Evolutionary conservation across 2,797 vertebrate species (phyloP).

Genomic region (Florisuga fusca): DNA sequence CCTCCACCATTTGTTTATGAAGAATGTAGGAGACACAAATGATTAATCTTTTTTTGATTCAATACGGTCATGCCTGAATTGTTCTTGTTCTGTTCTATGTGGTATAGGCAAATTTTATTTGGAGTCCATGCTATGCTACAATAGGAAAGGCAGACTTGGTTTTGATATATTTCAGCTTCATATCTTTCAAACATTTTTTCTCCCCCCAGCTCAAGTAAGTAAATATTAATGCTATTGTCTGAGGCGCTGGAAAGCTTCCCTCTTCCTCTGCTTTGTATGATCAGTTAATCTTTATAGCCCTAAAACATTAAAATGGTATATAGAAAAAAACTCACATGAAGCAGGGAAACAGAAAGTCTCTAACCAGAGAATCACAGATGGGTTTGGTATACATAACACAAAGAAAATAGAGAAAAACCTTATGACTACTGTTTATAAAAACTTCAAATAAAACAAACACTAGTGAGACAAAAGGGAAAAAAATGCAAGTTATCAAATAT

Average conservation of each 20-base stretch:
- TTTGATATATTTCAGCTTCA: background rate
- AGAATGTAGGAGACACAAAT: background rate
- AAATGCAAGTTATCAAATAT: background rate
- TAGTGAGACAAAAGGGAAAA: background rate
- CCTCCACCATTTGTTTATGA: background rate
- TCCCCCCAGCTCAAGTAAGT: background rate
- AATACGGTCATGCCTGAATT: background rate
- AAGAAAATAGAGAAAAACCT: background rate
- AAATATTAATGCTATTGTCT: background rate
- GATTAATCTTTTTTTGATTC: background rate
- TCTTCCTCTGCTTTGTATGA: background rate
- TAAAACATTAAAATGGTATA: background rate
- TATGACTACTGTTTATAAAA: background rate
- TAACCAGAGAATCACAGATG: background rate
- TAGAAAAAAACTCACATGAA: background rate
- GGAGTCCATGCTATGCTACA: background rate
- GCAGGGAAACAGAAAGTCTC: background rate
- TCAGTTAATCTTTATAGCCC: background rate
- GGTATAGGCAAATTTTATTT: background rate
- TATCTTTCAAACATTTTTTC: background rate
- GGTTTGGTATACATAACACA: background rate
- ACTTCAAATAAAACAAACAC: background rate
- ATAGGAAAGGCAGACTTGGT: background rate
- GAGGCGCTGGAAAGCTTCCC: background rate
- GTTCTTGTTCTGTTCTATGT: background rate